Evolutionary conservation across 2,113 vertebrate species (phyloP), one percentile per base, ranked within the genome.

Genomic region (Phasianus colchicus): DNA sequence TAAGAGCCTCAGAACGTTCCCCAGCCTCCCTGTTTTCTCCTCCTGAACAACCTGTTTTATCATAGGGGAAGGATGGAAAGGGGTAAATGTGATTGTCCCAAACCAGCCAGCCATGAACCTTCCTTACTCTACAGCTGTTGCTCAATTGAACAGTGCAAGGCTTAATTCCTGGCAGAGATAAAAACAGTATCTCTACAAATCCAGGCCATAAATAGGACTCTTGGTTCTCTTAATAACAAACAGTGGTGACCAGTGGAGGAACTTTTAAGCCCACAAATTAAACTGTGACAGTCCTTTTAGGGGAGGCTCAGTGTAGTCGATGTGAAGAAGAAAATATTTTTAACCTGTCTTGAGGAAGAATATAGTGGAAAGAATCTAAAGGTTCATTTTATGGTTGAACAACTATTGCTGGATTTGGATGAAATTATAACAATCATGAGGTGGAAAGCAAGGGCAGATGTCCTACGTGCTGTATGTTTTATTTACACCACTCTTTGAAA

Each of bases 101-200:
- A 85, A 78, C 20, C 79, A 83, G 22, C n/a, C 89, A 82, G 73
- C 38, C n/a, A 0, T 73, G 73, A 89, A 63, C 69, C 40, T 78
- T 89, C 63, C 11, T 1, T 47, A 55, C 65, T 64, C 55, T 94
- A 71, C 81, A 79, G 81, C 77, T 84, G 63, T 29, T 89, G 66
- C 83, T 93, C 78, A 89, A 93, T 88, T 86, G 81, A 90, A 74
- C 43, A 40, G 42, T 24, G n/a, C 27, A 40, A 50, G 73, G 63
- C 48, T 89, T 85, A 91, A 88, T 83, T 91, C 72, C 79, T 38
- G 13, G 38, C n/a, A 50, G 71, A 86, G 89, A 74, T 66, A 25
- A 43, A 55, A 92, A 60, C 42, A 69, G 60, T 38, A 14, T 38
- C 38, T 78, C 61, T 86, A 10, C 63, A 93, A 92, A 97, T 95